A percentile compares a stretch with the other conserved stretches of the same genome.
phyloP scores from a whole-genome alignment of 1,140 invertebrate genomes.

The Drosophila albomicans region DNA sequence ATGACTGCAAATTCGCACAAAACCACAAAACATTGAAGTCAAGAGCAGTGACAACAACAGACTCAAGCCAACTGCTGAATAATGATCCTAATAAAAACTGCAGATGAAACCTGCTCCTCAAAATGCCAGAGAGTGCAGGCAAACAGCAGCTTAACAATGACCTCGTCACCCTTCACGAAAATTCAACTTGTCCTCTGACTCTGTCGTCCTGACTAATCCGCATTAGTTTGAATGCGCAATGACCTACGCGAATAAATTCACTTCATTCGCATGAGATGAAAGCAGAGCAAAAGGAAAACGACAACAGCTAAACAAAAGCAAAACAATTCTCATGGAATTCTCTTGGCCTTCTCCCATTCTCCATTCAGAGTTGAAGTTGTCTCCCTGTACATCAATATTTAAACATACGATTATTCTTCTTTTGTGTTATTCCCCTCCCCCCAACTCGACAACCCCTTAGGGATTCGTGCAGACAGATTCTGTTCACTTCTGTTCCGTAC shows the following conservation, averaged over 20 bases:
- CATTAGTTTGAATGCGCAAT: constrained; percentile 47
- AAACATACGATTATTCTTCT: constrained; percentile 38
- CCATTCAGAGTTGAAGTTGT: constrained; percentile 1
- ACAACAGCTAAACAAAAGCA: not conserved
- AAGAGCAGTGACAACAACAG: constrained; percentile 41
- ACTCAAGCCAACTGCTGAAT: constrained; percentile 42
- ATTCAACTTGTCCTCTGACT: not conserved
- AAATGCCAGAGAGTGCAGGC: constrained; percentile 44
- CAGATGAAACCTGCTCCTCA: constrained; percentile 51
- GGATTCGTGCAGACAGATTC: not conserved
- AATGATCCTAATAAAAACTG: constrained; percentile 71
- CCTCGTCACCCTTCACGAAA: constrained; percentile 12
- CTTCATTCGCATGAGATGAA: constrained; percentile 23
- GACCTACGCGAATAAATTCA: constrained; percentile 45
- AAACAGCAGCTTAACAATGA: constrained; percentile 34
- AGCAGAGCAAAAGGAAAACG: not conserved
- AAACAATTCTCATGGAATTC: constrained; percentile 38
- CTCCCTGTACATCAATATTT: constrained; percentile 49
- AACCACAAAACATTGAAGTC: constrained; percentile 41
- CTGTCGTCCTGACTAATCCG: constrained; percentile 28
- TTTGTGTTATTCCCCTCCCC: constrained; percentile 3
- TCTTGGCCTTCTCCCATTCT: not conserved
- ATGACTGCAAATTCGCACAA: constrained; percentile 35
- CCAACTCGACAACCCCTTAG: not conserved
- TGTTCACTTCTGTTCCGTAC: not conserved